Percentiles rank a stretch among this genome's conserved stretches.
phyloP scores from a whole-genome alignment of 2,888 invertebrate species.

The Drosophila mercatorum region DNA sequence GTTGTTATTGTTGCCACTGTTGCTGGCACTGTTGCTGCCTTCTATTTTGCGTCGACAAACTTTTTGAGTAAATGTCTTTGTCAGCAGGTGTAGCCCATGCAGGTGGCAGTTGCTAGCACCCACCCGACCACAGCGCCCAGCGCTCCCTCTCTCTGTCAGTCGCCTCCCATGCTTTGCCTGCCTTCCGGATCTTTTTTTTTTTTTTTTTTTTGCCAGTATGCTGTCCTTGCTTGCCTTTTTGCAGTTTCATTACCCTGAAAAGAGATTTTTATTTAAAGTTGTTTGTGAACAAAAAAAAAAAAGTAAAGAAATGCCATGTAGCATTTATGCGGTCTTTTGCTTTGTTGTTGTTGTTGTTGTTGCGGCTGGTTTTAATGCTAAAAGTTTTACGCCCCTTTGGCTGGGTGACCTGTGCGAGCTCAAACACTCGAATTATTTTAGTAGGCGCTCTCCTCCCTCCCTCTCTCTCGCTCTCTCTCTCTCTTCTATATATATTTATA shows the following conservation, averaged over 20 bases:
- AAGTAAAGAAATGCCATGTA: conserved; percentile 64
- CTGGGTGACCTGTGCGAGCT: conserved; percentile 43
- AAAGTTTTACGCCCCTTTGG: conserved; percentile 64
- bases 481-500: background rate
- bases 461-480: background rate
- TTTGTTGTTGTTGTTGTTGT: conserved; percentile 45
- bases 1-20: conserved; percentile 28
- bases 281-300: conserved; percentile 42
- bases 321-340: conserved; percentile 76
- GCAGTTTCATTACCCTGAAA: conserved; percentile 75
- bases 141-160: conserved; percentile 1
- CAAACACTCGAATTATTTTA: conserved; percentile 74
- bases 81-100: conserved; percentile 74
- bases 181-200: conserved; percentile 26
- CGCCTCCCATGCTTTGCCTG: conserved; percentile 5
- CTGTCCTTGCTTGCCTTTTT: conserved; percentile 62
- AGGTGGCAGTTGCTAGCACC: conserved; percentile 35
- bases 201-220: conserved; percentile 5
- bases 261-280: conserved; percentile 79
- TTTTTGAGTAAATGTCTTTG: conserved; percentile 81
- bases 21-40: conserved; percentile 47
- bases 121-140: conserved; percentile 8
- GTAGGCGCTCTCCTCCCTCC: conserved; percentile 17
- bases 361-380: conserved; percentile 62
- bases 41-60: conserved; percentile 71